Evolutionary conservation across 2,888 invertebrate genomes (phyloP).

Genomic region (Philopedon plagiatum): DNA sequence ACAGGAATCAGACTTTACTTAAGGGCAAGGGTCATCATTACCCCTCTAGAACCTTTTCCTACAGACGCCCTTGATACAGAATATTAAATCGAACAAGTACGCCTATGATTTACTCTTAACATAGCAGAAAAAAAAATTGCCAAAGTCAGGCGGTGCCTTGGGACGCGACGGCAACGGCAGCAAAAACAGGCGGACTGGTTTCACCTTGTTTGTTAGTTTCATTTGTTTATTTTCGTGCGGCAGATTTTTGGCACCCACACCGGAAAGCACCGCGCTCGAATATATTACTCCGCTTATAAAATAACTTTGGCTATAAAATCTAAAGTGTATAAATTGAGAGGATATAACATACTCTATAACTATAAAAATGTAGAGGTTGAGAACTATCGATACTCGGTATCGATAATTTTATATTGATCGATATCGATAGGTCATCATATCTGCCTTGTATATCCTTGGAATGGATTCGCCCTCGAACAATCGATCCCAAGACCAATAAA

Average conservation of each 20-base stretch:
- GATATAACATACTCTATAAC: neutral
- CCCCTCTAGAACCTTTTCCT: too few species aligned
- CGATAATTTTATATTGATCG: too few species aligned
- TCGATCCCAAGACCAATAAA: too few species aligned
- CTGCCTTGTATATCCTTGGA: too few species aligned
- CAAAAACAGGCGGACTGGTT: slow-evolving; percentile 25
- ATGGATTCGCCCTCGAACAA: too few species aligned
- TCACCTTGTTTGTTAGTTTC: slow-evolving; percentile 48
- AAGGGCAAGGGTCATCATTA: too few species aligned
- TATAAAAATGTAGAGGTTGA: neutral
- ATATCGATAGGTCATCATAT: too few species aligned
- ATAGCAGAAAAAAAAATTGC: slow-evolving; percentile 35
- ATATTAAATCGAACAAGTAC: too few species aligned
- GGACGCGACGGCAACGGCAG: neutral
- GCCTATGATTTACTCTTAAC: neutral
- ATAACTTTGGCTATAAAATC: slow-evolving; percentile 29
- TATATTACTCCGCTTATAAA: slow-evolving; percentile 43
- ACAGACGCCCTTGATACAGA: too few species aligned
- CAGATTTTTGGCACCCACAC: slow-evolving; percentile 41
- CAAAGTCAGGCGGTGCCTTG: slow-evolving; percentile 38
- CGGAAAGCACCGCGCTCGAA: slow-evolving; percentile 42
- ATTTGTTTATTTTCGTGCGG: slow-evolving; percentile 49
- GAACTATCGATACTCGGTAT: neutral
- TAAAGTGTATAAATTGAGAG: slow-evolving; percentile 19
- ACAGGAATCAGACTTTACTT: too few species aligned